phyloP scores from a whole-genome alignment of 2,888 invertebrate genomes.

The Drosophila anomelani region DNA sequence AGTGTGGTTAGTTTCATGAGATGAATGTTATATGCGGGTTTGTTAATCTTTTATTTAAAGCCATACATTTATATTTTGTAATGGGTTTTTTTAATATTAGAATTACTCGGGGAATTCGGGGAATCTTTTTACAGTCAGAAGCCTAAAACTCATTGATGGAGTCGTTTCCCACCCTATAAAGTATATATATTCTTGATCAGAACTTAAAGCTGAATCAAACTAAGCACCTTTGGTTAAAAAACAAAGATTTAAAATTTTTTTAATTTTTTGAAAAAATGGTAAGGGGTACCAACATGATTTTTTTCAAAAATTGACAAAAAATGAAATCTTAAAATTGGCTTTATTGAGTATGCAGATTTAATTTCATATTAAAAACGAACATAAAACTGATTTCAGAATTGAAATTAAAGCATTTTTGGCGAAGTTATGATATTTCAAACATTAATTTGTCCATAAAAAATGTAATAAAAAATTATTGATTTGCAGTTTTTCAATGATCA shows the following conservation, averaged over 20 bases:
- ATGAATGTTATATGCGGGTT: slow-evolving; percentile 19
- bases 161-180: too few species aligned
- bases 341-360: background rate
- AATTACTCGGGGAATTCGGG: too few species aligned
- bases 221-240: too few species aligned
- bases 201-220: background rate
- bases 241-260: too few species aligned
- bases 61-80: background rate
- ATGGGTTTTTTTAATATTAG: background rate
- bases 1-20: slow-evolving; percentile 1
- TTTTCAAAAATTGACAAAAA: background rate
- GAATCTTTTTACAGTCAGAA: too few species aligned
- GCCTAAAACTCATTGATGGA: background rate
- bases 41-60: background rate
- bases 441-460: too few species aligned
- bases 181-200: background rate
- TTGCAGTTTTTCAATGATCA: too few species aligned
- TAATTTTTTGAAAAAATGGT: too few species aligned
- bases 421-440: too few species aligned
- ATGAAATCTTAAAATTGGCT: background rate
- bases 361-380: background rate
- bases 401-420: too few species aligned
- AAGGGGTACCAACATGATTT: too few species aligned
- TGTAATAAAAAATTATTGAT: too few species aligned
- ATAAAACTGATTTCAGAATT: background rate